Evolutionary conservation across 2,797 vertebrate species (phyloP).

Genomic region (Acrossocheilus fasciatus): DNA sequence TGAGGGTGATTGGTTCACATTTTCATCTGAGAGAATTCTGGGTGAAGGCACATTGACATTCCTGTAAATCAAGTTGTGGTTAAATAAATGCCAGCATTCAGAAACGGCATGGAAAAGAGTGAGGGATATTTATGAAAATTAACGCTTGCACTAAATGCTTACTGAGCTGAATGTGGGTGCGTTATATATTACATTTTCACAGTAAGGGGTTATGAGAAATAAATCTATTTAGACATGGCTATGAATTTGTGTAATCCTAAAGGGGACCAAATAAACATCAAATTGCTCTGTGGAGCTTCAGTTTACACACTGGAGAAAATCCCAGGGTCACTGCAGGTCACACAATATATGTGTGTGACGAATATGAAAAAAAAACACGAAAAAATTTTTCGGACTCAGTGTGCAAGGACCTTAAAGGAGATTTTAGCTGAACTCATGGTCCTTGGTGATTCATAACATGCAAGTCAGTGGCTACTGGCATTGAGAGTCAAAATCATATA

Average conservation of each 20-base stretch:
- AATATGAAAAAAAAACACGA: no score
- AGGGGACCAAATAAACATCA: constrained; percentile 33
- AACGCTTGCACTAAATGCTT: constrained; percentile 45
- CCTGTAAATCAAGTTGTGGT: constrained; percentile 50
- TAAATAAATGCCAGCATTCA: constrained; percentile 42
- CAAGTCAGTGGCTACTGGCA: background rate
- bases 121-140: constrained; percentile 52
- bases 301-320: constrained; percentile 3
- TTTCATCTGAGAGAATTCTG: constrained; percentile 40
- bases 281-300: constrained; percentile 13
- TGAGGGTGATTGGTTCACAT: constrained; percentile 25
- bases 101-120: constrained; percentile 10
- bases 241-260: constrained; percentile 45
- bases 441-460: background rate
- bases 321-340: background rate
- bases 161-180: constrained; percentile 31
- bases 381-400: no score
- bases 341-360: no score
- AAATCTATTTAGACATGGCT: constrained; percentile 66
- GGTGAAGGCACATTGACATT: constrained; percentile 42
- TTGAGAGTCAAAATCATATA: background rate
- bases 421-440: no score
- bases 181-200: constrained; percentile 75
- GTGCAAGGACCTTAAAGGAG: background rate
- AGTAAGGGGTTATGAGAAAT: constrained; percentile 76